Conservation (phyloP, 2,888 invertebrate species). For the Apocheima hispidaria region DNA sequence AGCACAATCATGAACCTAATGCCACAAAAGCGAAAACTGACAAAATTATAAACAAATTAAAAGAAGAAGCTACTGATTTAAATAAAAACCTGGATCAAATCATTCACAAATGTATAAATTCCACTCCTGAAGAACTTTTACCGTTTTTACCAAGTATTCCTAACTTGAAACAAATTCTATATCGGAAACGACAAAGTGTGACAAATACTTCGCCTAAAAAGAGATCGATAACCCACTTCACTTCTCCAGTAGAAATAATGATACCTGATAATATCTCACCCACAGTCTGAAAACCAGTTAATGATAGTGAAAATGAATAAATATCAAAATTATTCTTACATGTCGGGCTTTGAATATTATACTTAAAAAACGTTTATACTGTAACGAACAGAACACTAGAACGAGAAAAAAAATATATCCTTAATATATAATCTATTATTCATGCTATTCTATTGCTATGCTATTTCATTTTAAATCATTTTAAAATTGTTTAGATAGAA, state of each 20-base stretch:
- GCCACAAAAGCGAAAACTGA: background rate
- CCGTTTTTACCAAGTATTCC: background rate
- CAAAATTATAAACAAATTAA: background rate
- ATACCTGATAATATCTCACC: background rate
- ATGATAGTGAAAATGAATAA: background rate
- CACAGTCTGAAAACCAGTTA: background rate
- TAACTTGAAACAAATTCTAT: background rate
- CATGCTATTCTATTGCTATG: no score
- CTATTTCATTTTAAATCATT: no score
- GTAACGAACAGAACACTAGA: no score
- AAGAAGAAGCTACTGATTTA: background rate
- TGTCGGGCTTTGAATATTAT: no score
- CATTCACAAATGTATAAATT: background rate
- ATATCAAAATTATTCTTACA: no score
- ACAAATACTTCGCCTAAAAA: background rate
- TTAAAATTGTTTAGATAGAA: no score
- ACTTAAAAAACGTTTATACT: no score
- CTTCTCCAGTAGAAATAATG: background rate
- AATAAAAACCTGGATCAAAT: background rate
- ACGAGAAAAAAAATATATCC: no score
- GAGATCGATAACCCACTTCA: background rate
- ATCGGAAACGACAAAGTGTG: background rate
- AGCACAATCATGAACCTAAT: background rate
- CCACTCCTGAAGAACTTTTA: background rate
- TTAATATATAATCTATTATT: no score